These are phyloP conservation scores for Parasteatoda lunata DNA, from an alignment of 2,888 invertebrate species.

Conservation along the genomic window DNA sequence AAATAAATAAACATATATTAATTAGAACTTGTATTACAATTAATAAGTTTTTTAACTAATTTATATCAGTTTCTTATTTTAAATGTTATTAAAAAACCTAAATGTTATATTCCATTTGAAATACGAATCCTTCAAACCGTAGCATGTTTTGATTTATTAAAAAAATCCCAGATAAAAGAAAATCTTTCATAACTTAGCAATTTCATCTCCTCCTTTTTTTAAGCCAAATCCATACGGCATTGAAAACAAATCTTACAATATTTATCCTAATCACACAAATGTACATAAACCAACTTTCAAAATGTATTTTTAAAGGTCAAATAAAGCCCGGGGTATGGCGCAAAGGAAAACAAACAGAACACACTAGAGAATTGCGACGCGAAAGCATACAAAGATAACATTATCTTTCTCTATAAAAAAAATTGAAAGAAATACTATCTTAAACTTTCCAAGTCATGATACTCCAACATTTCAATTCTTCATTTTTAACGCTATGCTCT, in stretches of 20 bases:
- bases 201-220: no score
- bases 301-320: conserved; percentile 23
- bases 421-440: background rate
- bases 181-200: no score
- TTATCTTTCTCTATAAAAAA: background rate
- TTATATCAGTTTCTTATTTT: no score
- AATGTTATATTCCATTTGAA: no score
- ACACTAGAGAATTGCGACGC: background rate
- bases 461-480: conserved; percentile 5
- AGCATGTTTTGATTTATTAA: no score
- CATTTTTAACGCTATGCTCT: conserved; percentile 4
- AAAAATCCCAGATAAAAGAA: no score
- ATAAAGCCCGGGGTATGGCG: background rate
- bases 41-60: no score
- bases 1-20: no score
- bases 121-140: no score
- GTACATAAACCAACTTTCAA: conserved; percentile 16
- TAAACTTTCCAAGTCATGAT: conserved; percentile 44
- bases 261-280: conserved; percentile 19
- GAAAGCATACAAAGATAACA: background rate
- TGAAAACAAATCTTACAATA: background rate
- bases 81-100: no score
- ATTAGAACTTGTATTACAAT: no score
- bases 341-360: conserved; percentile 9
- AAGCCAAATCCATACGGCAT: background rate